These are phyloP conservation scores for Lasioglossum morio DNA, from an alignment of 2,888 invertebrate species.

Conservation along the genomic window DNA sequence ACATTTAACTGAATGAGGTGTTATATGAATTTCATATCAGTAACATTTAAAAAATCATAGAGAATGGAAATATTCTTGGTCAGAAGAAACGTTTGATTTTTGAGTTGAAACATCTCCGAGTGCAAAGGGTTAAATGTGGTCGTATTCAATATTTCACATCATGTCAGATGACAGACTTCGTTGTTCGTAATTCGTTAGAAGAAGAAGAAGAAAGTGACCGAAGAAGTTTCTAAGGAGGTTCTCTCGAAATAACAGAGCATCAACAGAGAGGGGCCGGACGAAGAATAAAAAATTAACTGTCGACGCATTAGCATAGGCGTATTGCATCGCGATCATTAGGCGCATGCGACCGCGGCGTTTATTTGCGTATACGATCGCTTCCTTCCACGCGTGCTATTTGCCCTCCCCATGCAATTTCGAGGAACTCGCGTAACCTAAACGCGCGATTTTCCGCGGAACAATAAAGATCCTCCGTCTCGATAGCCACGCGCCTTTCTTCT, in stretches of 20 bases:
- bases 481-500: not conserved
- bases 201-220: too few relatives aligned
- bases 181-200: too few relatives aligned
- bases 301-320: slow-evolving; percentile 56
- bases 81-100: too few relatives aligned
- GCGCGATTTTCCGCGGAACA: slow-evolving; percentile 18
- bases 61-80: too few relatives aligned
- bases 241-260: not conserved
- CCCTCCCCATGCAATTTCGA: slow-evolving; percentile 42
- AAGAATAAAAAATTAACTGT: slow-evolving; percentile 28
- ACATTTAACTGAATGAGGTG: too few relatives aligned
- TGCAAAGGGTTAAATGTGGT: too few relatives aligned
- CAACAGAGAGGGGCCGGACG: not conserved
- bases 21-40: too few relatives aligned
- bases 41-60: too few relatives aligned
- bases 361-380: slow-evolving; percentile 52
- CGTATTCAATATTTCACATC: too few relatives aligned
- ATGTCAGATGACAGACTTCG: too few relatives aligned
- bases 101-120: too few relatives aligned
- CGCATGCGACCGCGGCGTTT: slow-evolving; percentile 43
- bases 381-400: slow-evolving; percentile 25
- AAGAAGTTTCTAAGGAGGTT: not conserved
- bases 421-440: slow-evolving; percentile 23
- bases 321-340: slow-evolving; percentile 41
- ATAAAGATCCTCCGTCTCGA: slow-evolving; percentile 31